These are phyloP conservation scores for Lasioglossum malachurum DNA, from an alignment of 2,888 invertebrate genomes.

Conservation along the genomic window DNA sequence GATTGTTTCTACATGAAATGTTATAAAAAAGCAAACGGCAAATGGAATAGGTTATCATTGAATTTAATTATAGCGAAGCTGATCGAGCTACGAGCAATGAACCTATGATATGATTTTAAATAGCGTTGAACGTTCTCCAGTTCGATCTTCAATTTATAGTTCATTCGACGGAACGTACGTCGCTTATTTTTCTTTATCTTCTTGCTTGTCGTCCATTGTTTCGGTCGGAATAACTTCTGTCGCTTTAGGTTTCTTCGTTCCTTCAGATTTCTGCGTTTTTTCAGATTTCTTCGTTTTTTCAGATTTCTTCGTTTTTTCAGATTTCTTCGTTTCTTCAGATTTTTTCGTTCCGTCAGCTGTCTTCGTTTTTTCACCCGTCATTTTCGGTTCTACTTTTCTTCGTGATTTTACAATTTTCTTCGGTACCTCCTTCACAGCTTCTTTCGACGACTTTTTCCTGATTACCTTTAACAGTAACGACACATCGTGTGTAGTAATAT, in stretches of 20 bases:
- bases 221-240: background rate
- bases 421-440: background rate
- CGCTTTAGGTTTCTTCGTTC: background rate
- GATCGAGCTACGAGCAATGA: background rate
- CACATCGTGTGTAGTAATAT: too few relatives aligned
- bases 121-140: background rate
- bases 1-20: background rate
- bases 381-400: background rate
- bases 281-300: too few relatives aligned
- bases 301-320: too few relatives aligned
- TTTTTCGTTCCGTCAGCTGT: too few relatives aligned
- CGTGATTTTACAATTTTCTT: background rate
- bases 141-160: background rate
- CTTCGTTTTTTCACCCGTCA: background rate
- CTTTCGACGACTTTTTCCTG: conserved; percentile 20
- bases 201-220: background rate
- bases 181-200: background rate
- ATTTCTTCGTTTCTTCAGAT: too few relatives aligned
- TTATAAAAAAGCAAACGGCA: background rate
- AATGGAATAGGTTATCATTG: background rate
- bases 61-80: background rate
- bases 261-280: too few relatives aligned
- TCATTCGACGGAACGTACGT: background rate
- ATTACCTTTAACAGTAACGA: conserved; percentile 27
- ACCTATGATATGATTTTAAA: background rate